These are phyloP conservation scores for Epinotia brunnichana DNA, from an alignment of 2,888 invertebrate genomes.

Conservation along the genomic window DNA sequence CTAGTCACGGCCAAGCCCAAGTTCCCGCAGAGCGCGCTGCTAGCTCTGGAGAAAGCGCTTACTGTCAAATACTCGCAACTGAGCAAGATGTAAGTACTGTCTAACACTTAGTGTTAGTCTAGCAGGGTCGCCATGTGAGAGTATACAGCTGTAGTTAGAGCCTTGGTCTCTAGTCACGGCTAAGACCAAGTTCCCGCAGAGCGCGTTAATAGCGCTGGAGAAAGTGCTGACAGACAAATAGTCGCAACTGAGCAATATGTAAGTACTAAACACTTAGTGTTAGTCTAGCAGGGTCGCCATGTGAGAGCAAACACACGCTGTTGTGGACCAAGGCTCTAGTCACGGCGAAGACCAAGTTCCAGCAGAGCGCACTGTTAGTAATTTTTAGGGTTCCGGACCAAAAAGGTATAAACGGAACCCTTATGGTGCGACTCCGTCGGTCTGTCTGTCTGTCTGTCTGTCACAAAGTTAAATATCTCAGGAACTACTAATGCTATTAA, in stretches of 20 bases:
- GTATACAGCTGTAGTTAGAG: slow-evolving; percentile 92
- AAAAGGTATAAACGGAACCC: too few species aligned
- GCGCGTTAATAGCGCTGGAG: slow-evolving; percentile 88
- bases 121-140: neutral
- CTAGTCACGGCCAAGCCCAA: slow-evolving; percentile 87
- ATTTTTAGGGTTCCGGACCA: too few species aligned
- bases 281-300: too few species aligned
- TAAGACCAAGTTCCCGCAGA: slow-evolving; percentile 86
- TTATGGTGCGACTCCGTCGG: too few species aligned
- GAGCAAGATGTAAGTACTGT: slow-evolving; percentile 89
- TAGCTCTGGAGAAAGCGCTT: slow-evolving; percentile 91
- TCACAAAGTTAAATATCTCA: too few species aligned
- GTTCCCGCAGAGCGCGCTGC: slow-evolving; percentile 86
- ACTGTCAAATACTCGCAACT: slow-evolving; percentile 91
- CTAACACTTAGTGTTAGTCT: neutral
- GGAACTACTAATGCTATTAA: too few species aligned
- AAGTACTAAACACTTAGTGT: slow-evolving; percentile 65
- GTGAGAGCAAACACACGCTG: too few species aligned
- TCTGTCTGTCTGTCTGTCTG: too few species aligned
- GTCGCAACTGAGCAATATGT: slow-evolving; percentile 93
- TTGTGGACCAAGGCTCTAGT: slow-evolving; percentile 60
- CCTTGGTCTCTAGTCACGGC: slow-evolving; percentile 87
- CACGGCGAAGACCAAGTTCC: slow-evolving; percentile 85
- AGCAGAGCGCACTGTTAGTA: slow-evolving; percentile 87
- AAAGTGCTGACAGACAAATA: slow-evolving; percentile 91